Conservation (phyloP, 1,140 invertebrate species). For the Leptinotarsa texana region DNA sequence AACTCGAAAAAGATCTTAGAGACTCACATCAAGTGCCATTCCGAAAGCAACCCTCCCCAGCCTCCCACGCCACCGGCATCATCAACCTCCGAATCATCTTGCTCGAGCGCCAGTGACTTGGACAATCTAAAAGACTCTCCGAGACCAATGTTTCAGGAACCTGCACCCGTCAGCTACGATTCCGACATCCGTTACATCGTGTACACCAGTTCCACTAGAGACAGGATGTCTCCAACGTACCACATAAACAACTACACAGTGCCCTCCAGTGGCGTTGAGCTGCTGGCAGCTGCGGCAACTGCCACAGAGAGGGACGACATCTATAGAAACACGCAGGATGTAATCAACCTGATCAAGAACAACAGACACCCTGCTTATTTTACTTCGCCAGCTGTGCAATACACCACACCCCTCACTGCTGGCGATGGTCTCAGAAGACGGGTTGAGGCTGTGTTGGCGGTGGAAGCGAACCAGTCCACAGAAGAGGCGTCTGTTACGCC, state of each 20-base stretch:
- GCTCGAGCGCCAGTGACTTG: constrained; percentile 57
- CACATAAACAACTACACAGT: constrained; percentile 48
- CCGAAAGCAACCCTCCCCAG: constrained; percentile 64
- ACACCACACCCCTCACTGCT: constrained; percentile 53
- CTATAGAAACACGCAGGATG: constrained; percentile 37
- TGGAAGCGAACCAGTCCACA: constrained; percentile 58
- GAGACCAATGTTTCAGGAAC: constrained; percentile 34
- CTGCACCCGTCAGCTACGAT: constrained; percentile 43
- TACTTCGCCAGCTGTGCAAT: constrained; percentile 38
- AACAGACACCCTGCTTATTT: constrained; percentile 51
- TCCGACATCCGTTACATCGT: constrained; percentile 50
- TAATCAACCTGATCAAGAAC: constrained; percentile 50
- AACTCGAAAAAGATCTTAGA: constrained; percentile 89
- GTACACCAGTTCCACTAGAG: constrained; percentile 41
- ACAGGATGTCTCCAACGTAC: constrained; percentile 48
- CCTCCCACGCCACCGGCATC: constrained; percentile 50
- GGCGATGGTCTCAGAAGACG: constrained; percentile 70
- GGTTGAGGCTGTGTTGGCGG: constrained; percentile 70
- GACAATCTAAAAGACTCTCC: constrained; percentile 56
- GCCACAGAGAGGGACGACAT: constrained; percentile 47
- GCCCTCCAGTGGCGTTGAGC: constrained; percentile 47
- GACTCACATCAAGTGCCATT: constrained; percentile 86
- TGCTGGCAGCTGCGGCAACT: constrained; percentile 52
- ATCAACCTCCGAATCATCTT: constrained; percentile 44
- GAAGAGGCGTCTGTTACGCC: constrained; percentile 64